Evolutionary conservation across 2,888 invertebrate species (phyloP).

Genomic region (Lithophane ornitopus): DNA sequence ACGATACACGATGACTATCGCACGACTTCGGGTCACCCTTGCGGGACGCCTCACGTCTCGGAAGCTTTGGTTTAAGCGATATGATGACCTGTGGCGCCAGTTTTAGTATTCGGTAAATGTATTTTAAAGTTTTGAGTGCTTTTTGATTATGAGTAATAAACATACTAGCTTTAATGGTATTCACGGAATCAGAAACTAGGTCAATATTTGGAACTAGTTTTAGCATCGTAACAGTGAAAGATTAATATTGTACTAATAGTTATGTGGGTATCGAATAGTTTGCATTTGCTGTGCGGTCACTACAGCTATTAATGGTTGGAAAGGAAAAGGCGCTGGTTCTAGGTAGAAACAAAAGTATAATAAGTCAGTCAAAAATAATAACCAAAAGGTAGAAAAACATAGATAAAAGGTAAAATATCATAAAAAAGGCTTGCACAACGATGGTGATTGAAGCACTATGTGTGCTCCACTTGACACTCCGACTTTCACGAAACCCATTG

Average conservation of each 20-base stretch:
- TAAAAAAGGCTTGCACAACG: too few relatives aligned
- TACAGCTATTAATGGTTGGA: too few relatives aligned
- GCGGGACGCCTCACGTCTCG: constrained; percentile 18
- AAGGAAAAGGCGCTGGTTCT: too few relatives aligned
- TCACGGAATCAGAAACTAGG: neutral
- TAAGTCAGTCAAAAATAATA: too few relatives aligned
- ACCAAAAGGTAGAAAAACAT: too few relatives aligned
- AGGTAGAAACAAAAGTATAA: too few relatives aligned
- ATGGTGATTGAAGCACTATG: neutral
- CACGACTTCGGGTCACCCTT: constrained; percentile 14
- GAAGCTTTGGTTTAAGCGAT: neutral
- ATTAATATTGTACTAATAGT: neutral
- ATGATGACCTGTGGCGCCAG: neutral
- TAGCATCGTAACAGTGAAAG: neutral
- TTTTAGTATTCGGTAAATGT: neutral
- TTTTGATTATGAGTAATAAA: neutral
- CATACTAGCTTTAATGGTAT: neutral
- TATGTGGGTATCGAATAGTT: neutral
- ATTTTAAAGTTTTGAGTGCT: neutral
- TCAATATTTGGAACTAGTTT: neutral
- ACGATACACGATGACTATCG: constrained; percentile 12
- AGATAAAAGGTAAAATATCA: too few relatives aligned
- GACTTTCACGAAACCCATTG: too few relatives aligned
- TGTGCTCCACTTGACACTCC: neutral
- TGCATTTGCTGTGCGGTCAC: too few relatives aligned